Conservation (phyloP, 1,140 invertebrate genomes). For the Halyomorpha halys region DNA sequence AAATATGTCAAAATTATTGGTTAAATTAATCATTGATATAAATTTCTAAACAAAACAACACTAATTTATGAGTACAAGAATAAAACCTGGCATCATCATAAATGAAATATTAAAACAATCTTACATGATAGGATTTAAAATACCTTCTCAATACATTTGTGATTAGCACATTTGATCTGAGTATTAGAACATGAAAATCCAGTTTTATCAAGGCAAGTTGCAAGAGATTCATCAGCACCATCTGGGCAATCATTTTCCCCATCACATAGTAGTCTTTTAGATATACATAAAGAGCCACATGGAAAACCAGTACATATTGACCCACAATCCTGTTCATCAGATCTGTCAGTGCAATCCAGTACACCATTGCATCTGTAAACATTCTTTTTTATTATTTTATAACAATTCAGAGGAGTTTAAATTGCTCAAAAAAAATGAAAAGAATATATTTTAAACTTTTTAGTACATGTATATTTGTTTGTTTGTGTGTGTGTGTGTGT, state of each 20-base stretch:
- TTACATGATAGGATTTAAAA: not conserved
- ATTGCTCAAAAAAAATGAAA: no score
- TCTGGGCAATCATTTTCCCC: slow-evolving; percentile 54
- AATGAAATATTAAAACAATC: not conserved
- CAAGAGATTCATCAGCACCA: slow-evolving; percentile 43
- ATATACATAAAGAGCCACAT: slow-evolving; percentile 2
- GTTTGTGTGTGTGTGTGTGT: no score
- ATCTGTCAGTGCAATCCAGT: slow-evolving; percentile 50
- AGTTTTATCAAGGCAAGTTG: slow-evolving; percentile 8
- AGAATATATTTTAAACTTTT: no score
- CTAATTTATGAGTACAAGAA: no score
- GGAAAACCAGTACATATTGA: not conserved
- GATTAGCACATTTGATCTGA: slow-evolving; percentile 45
- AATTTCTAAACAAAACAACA: no score
- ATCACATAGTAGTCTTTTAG: slow-evolving; percentile 59
- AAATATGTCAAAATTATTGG: not conserved
- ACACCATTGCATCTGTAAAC: slow-evolving; percentile 48
- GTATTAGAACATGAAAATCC: slow-evolving; percentile 28
- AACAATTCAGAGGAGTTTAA: no score
- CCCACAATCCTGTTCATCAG: slow-evolving; percentile 43
- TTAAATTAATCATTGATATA: not conserved
- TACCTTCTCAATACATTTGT: slow-evolving; percentile 42
- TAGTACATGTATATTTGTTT: no score
- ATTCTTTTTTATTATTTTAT: no score
- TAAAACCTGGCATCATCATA: no score